A percentile compares a stretch with the other conserved stretches of the same genome.
phyloP scores from a whole-genome alignment of 2,797 vertebrate species.

The Echeneis naucrates region DNA sequence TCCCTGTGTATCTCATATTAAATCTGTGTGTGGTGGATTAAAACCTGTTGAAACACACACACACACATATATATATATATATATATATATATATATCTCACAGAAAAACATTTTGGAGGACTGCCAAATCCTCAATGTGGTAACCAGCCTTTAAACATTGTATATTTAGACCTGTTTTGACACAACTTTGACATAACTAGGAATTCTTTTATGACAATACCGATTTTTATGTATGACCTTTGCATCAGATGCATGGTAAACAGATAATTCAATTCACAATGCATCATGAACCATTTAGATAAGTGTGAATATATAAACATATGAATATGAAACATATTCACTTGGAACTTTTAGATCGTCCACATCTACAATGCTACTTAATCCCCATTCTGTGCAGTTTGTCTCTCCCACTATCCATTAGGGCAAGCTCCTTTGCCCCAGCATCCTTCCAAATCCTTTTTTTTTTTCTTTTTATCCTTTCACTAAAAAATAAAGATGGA shows the following conservation, averaged over 20 bases:
- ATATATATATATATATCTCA: constrained; percentile 69
- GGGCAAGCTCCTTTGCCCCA: constrained; percentile 45
- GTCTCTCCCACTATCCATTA: constrained; percentile 72
- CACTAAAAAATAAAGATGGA: constrained; percentile 48
- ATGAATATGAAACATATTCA: constrained; percentile 2
- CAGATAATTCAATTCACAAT: not conserved
- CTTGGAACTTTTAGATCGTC: no score
- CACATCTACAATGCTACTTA: constrained; percentile 56
- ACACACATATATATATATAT: constrained; percentile 72
- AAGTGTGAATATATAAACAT: no score
- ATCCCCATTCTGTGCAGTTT: constrained; percentile 61
- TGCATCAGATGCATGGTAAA: not conserved
- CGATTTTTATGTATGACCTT: not conserved
- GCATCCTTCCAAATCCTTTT: constrained; percentile 68
- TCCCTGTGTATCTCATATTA: constrained; percentile 84
- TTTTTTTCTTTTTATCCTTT: constrained; percentile 54
- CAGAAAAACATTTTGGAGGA: constrained; percentile 73
- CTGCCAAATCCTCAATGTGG: constrained; percentile 65
- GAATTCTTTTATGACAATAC: not conserved
- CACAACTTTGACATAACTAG: no score
- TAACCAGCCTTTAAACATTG: not conserved
- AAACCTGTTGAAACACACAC: constrained; percentile 83
- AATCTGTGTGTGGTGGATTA: constrained; percentile 86
- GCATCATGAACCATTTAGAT: not conserved
- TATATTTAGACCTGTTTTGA: not conserved